A percentile compares a stretch with the other conserved stretches of the same genome.
Evolutionary conservation across 2,113 vertebrate species (phyloP).

Genomic region (Barnardius zonarius): DNA sequence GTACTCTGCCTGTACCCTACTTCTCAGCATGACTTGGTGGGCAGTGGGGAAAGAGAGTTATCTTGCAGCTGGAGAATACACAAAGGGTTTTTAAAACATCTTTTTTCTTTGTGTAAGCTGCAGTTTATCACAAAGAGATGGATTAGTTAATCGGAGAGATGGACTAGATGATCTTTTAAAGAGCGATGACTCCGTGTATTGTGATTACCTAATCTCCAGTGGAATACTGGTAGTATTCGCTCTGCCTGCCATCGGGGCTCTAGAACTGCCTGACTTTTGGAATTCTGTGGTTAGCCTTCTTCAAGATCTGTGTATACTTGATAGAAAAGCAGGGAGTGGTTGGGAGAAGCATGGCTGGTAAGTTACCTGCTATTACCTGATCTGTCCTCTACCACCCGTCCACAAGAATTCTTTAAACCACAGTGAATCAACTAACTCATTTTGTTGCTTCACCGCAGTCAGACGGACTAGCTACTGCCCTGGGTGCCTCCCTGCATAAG

Average conservation of each 20-base stretch:
- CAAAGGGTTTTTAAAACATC: background rate
- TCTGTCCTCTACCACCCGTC: background rate
- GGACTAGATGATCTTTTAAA: background rate
- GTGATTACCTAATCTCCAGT: background rate
- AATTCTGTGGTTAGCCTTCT: background rate
- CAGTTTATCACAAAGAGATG: background rate
- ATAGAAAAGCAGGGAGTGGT: background rate
- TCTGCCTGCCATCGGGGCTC: background rate
- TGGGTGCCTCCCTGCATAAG: background rate
- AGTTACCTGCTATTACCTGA: background rate
- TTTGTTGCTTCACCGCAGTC: background rate
- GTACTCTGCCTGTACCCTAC: background rate
- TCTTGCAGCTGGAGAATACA: background rate
- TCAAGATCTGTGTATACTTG: background rate
- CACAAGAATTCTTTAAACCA: background rate
- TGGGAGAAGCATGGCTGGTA: background rate
- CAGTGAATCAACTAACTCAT: background rate
- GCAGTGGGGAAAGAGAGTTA: background rate
- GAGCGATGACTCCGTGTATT: background rate
- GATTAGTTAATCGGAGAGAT: background rate
- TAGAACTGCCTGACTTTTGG: background rate
- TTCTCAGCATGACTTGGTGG: background rate
- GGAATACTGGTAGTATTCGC: background rate
- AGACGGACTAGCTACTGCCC: background rate
- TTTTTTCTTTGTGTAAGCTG: background rate